Base-by-base conservation (phyloP, 2,888 invertebrate genomes). In the Drosophila rubida region DNA sequence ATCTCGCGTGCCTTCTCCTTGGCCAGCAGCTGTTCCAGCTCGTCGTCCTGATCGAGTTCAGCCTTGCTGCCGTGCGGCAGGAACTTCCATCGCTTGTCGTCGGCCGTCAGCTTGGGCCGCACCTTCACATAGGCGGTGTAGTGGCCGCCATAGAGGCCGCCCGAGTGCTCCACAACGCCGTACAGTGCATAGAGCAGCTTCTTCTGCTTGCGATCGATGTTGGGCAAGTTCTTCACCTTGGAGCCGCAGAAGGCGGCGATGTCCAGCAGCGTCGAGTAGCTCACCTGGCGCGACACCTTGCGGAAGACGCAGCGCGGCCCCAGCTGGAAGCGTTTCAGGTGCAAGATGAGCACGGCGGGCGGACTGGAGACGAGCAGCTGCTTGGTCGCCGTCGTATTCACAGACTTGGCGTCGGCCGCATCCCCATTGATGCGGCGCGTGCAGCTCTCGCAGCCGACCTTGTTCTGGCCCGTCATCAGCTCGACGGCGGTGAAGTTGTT, bases 111-210 rank as follows among this genome's bases (percentile, higher is more conserved):
- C 6, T 94, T 93, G 16, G 93, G 92, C n/a, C 96, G 93, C 7
- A 97, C 96, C 93, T 98, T 98, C 1, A 99, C 97, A 89, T 97
- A 99, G 5, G 99, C 98, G 0, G 98, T 97, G 90, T 99, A 99
- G 75, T 94, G 94, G 0, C 94, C 94, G 2, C 97, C 97, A 88
- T 96, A 95, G 91, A 99, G 94, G 3, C 96, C 95, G 0, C 99
- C 99, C 55, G 96, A 96, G 90, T 99, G 99, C 89, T 97, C 98
- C 2, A 99, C 98, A 0, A 99, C 95, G 0, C 98, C 99, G 87
- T 98, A 99, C 54, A 99, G 93, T 0, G 97, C 95, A 91, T 99
- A 99, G 25, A 97, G 92, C 37, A 98, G 92, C 89, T 94, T 93
- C 77, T 93, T 94, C 89, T 95, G 95, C 8, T 94, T 94, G n/a